Base-by-base conservation (phyloP, 2,113 vertebrate genomes). In the Dunckerocampus dactyliophorus region DNA sequence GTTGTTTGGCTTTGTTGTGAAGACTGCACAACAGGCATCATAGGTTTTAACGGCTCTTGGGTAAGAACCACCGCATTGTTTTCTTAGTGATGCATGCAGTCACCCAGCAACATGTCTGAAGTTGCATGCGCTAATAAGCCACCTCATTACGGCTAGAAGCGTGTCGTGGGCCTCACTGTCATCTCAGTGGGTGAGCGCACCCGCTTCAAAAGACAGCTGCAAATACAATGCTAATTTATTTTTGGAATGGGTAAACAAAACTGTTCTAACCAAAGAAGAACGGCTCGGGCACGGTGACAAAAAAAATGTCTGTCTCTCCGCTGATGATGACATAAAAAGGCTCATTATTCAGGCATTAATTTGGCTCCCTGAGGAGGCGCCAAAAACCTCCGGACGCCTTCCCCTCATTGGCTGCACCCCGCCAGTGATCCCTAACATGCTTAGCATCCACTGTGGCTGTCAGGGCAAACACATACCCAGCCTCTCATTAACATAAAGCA, bases 401-500 rank as follows among this genome's bases (percentile, higher is more conserved):
- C n/a, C 15, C 50, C 39, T 53, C 24, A 31, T 31, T 31, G 51
- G 24, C 24, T 31, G 51, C 51, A 16, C 51, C 54, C 13, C 37
- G 9, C 37, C 17, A 12, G 37, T 56, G 54, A 56, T 56, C 37
- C 37, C 19, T 20, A 39, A 42, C 54, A 21, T 56, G 54, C 34
- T 56, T 56, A 56, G 54, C 37, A 56, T 56, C 19, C 37, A 15
- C 13, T 56, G 34, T 8, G n/a, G 19, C 19, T 43, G 34, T 17
- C 57, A 47, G 21, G 21, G 6, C 55, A 58, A 31, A 42, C 55
- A 15, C 55, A 59, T n/a, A 24, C 57, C 13, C 57, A 24, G 17
- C 13, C 57, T 24, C 57, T 46, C 43, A 28, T 47, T 46, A 45
- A 59, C 43, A 24, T 19, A 59, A 45, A 59, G 34, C 54, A 76